phyloP scores from a whole-genome alignment of 2,797 vertebrate species.

The Pelochelys cantorii region DNA sequence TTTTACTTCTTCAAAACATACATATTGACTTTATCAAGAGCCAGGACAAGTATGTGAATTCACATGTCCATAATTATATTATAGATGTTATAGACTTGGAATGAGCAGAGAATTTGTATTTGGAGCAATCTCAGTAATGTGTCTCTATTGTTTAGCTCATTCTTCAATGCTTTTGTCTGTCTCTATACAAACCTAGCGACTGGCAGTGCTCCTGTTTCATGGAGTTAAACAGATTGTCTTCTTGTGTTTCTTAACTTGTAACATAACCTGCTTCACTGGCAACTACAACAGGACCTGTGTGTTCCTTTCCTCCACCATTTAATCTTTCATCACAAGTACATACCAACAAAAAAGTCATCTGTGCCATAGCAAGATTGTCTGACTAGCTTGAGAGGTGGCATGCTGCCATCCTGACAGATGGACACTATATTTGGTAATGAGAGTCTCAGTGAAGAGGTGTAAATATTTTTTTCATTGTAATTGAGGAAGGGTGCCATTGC shows the following conservation, averaged over 20 bases:
- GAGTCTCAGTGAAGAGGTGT: not conserved
- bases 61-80: not conserved
- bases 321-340: not conserved
- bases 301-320: not conserved
- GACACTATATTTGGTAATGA: not conserved
- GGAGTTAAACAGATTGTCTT: not conserved
- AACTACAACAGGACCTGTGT: not conserved
- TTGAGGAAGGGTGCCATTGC: not conserved
- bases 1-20: not conserved
- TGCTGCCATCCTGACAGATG: not conserved
- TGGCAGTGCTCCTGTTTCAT: not conserved
- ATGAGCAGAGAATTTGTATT: not conserved
- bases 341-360: not conserved
- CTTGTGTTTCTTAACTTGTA: not conserved
- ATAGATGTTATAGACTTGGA: not conserved
- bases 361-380: not conserved
- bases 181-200: too few relatives aligned
- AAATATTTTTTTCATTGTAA: not conserved
- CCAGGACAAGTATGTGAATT: not conserved
- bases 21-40: not conserved
- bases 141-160: not conserved
- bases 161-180: not conserved
- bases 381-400: not conserved
- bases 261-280: not conserved
- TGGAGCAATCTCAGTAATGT: not conserved